Conservation (phyloP, 2,888 invertebrate species). For the Cheilosia vernalis region DNA sequence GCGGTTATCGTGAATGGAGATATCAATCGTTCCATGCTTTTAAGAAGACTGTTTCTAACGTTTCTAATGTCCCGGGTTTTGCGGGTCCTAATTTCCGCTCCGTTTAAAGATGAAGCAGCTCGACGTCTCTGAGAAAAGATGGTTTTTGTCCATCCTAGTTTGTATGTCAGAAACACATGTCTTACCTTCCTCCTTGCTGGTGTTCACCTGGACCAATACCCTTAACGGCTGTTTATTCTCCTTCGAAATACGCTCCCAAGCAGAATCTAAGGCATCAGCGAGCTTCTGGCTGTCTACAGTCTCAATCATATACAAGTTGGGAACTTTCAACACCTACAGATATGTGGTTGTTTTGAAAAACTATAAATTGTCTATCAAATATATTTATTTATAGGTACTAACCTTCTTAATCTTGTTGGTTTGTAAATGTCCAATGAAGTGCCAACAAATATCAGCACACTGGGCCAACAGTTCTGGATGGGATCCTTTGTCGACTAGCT, state of each 20-base stretch:
- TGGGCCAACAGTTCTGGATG: constrained; percentile 88
- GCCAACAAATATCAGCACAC: constrained; percentile 97
- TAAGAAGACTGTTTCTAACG: too few species aligned
- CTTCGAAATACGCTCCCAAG: constrained; percentile 87
- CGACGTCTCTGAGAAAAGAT: too few species aligned
- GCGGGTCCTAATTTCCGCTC: too few species aligned
- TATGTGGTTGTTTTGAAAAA: neutral
- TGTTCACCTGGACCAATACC: constrained; percentile 97
- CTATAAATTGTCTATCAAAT: neutral
- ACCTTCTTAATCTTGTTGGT: constrained; percentile 96
- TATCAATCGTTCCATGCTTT: neutral
- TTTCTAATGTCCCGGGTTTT: too few species aligned
- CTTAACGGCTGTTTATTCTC: constrained; percentile 86
- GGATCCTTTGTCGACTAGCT: constrained; percentile 91
- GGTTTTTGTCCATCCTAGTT: too few species aligned
- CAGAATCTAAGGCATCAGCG: constrained; percentile 90
- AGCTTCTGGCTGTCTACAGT: constrained; percentile 94
- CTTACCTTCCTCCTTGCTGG: constrained; percentile 95
- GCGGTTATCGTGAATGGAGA: neutral
- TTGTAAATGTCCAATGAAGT: constrained; percentile 98
- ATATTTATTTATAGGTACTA: constrained; percentile 31
- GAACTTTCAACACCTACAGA: constrained; percentile 84
- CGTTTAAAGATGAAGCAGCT: too few species aligned
- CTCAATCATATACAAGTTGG: constrained; percentile 93
- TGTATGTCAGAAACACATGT: neutral